phyloP scores from a whole-genome alignment of 2,797 vertebrate genomes.

The Poecilia wingei region DNA sequence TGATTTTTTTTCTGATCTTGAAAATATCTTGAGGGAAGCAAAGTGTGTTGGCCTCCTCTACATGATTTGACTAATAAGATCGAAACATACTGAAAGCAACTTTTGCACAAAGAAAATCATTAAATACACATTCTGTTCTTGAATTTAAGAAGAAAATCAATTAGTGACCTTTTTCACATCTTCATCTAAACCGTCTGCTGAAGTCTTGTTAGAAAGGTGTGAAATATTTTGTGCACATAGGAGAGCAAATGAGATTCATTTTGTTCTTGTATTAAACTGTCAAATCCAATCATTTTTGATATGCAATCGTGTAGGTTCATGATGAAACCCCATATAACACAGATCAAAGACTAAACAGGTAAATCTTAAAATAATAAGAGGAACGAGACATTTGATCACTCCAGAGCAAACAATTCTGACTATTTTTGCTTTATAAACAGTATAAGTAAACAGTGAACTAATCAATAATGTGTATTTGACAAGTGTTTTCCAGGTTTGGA shows the following conservation, averaged over 20 bases:
- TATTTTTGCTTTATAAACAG: neutral
- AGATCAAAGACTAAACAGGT: neutral
- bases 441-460: neutral
- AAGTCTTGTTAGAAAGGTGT: neutral
- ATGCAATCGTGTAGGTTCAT: too few relatives aligned
- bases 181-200: neutral
- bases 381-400: neutral
- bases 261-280: neutral
- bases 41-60: too few relatives aligned
- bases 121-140: neutral
- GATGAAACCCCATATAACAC: too few relatives aligned
- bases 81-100: neutral
- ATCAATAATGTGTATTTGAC: neutral
- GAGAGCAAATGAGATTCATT: neutral
- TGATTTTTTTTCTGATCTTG: too few relatives aligned
- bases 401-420: neutral
- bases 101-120: neutral
- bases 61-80: neutral
- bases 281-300: neutral
- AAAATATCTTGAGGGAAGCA: too few relatives aligned
- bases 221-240: neutral
- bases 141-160: neutral
- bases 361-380: neutral
- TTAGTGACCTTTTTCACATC: neutral
- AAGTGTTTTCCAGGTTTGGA: neutral